A percentile compares a stretch with the other conserved stretches of the same genome.
These are phyloP conservation scores for Oreohelix idahoensis DNA, from an alignment of 1,140 invertebrate genomes.

Conservation along the genomic window DNA sequence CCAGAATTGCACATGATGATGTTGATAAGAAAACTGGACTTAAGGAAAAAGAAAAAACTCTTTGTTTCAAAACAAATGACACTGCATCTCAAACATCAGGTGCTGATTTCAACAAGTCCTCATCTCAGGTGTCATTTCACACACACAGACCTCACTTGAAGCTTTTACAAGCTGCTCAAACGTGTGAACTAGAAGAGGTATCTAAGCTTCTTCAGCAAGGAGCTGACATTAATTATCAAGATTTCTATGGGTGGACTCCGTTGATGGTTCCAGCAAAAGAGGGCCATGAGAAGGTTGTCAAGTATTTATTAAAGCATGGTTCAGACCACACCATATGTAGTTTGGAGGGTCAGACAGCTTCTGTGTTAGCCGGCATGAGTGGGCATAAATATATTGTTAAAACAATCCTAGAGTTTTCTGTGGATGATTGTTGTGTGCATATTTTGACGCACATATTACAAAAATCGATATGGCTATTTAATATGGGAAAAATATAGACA, in stretches of 20 bases:
- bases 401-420: constrained; percentile 62
- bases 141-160: not conserved
- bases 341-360: constrained; percentile 80
- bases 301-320: constrained; percentile 78
- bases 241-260: constrained; percentile 85
- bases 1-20: not conserved
- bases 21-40: not conserved
- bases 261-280: constrained; percentile 85
- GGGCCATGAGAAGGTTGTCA: constrained; percentile 78
- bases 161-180: constrained; percentile 55
- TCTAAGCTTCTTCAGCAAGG: constrained; percentile 47
- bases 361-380: constrained; percentile 78
- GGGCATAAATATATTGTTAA: constrained; percentile 75
- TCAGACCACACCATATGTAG: constrained; percentile 78
- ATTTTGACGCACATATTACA: no score
- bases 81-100: no score
- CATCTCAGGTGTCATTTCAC: not conserved
- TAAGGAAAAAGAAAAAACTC: not conserved
- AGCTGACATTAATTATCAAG: constrained; percentile 77
- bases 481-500: no score
- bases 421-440: no score
- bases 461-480: no score
- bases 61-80: not conserved
- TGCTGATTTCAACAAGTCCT: not conserved
- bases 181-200: constrained; percentile 53